A percentile compares a stretch with the other conserved stretches of the same genome.
Conservation (phyloP, 2,113 vertebrate genomes). For the Myocastor coypus region DNA sequence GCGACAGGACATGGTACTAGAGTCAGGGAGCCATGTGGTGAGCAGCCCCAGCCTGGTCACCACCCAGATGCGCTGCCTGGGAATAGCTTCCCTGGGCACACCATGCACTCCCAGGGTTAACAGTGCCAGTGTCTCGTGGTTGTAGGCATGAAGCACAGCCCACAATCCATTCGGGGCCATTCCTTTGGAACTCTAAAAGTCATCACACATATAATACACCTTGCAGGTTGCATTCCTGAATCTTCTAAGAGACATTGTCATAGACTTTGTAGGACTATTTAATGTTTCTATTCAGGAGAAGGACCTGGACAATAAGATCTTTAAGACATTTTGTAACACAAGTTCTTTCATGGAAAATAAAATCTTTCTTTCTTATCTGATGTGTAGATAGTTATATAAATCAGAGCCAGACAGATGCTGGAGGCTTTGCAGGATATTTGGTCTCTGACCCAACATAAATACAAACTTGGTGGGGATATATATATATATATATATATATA, state of each 20-base stretch:
- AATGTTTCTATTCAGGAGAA: neutral
- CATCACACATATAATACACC: neutral
- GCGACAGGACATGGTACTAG: rapidly evolving
- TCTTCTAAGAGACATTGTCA: neutral
- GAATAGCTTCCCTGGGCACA: rapidly evolving
- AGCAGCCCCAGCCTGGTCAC: rapidly evolving
- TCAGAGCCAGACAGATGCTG: neutral
- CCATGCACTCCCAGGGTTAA: rapidly evolving
- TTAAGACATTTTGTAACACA: neutral
- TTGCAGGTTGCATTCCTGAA: neutral
- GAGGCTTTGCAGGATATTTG: rapidly evolving
- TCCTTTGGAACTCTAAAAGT: neutral
- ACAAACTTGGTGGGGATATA: neutral
- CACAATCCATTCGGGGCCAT: neutral
- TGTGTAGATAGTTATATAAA: neutral
- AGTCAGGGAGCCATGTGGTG: rapidly evolving
- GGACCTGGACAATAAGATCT: neutral
- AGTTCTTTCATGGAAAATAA: neutral
- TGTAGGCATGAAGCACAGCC: neutral
- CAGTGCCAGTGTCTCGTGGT: neutral
- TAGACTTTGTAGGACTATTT: neutral
- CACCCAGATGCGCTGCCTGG: neutral
- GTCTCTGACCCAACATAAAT: neutral
- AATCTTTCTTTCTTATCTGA: neutral
- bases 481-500: too few relatives aligned